Conservation (phyloP, 2,113 vertebrate species). For the Columba livia region DNA sequence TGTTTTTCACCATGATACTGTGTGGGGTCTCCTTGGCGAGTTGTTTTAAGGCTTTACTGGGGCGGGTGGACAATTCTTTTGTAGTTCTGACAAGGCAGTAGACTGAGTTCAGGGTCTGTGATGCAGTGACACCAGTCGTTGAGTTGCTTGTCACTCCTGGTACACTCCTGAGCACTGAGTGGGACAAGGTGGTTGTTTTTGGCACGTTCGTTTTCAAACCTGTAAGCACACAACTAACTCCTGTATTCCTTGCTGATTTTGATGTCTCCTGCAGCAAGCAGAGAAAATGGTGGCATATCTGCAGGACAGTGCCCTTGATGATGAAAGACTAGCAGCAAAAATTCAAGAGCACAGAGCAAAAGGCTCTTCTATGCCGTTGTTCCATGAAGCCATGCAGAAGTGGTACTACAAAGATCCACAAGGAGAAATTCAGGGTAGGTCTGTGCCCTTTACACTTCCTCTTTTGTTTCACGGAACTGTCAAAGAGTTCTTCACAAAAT, state of each 20-base stretch:
- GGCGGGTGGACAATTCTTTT: neutral
- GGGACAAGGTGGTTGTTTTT: neutral
- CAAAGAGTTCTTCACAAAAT: neutral
- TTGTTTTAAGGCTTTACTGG: neutral
- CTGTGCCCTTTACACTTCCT: conserved; percentile 51
- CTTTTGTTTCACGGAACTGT: conserved; percentile 30
- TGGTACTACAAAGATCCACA: conserved; percentile 99
- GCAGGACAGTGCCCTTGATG: conserved; percentile 91
- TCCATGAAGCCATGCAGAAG: conserved; percentile 94
- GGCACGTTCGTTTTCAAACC: accelerated
- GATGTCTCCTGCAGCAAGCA: conserved; percentile 84
- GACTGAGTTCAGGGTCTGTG: neutral
- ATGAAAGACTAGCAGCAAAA: conserved; percentile 88
- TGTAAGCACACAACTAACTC: neutral
- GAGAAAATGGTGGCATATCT: conserved; percentile 99
- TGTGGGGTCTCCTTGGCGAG: neutral
- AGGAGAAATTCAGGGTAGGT: conserved; percentile 95
- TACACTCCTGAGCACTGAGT: neutral
- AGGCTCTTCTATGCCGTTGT: conserved; percentile 81
- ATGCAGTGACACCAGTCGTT: neutral
- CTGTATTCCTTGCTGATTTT: neutral
- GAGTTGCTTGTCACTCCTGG: neutral
- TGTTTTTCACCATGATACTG: neutral
- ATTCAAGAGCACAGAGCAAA: conserved; percentile 86
- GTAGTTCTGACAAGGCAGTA: neutral